Percentiles rank a stretch among this genome's conserved stretches.
Conservation (phyloP, 2,888 invertebrate species). For the Bugula neritina region DNA sequence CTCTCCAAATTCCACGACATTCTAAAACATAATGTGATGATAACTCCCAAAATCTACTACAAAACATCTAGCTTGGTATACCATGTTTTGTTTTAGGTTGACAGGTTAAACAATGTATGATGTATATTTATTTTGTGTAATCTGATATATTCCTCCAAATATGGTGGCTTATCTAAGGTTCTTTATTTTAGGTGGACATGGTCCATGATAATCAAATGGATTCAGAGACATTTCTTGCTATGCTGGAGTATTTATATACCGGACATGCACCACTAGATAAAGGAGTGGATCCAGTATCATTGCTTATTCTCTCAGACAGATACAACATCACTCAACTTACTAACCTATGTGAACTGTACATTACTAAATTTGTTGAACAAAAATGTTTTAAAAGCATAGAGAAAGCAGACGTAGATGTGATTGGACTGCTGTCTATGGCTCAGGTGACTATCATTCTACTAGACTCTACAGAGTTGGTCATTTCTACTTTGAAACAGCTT, state of each 20-base stretch:
- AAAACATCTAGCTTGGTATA: too few relatives aligned
- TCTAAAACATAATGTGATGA: too few relatives aligned
- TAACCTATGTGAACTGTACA: slow-evolving; percentile 46
- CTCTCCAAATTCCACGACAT: too few relatives aligned
- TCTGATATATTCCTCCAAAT: too few relatives aligned
- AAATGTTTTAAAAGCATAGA: slow-evolving; percentile 39
- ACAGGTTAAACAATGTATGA: too few relatives aligned
- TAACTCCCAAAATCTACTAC: too few relatives aligned
- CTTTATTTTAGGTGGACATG: slow-evolving; percentile 30
- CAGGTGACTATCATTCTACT: too few relatives aligned
- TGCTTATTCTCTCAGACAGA: slow-evolving; percentile 42
- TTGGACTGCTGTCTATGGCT: slow-evolving; percentile 40
- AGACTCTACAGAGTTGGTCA: too few relatives aligned
- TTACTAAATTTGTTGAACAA: slow-evolving; percentile 45
- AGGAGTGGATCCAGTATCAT: slow-evolving; percentile 37
- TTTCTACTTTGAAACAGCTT: too few relatives aligned
- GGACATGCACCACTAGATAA: slow-evolving; percentile 47
- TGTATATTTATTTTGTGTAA: too few relatives aligned
- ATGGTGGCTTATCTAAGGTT: too few relatives aligned
- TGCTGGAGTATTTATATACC: slow-evolving; percentile 47
- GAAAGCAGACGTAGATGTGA: slow-evolving; percentile 44
- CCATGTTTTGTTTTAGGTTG: too few relatives aligned
- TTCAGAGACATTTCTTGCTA: slow-evolving; percentile 39
- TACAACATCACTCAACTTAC: slow-evolving; percentile 40
- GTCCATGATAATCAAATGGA: slow-evolving; percentile 35